Base-by-base conservation (phyloP, 2,113 vertebrate species). In the Gyps fulvus region DNA sequence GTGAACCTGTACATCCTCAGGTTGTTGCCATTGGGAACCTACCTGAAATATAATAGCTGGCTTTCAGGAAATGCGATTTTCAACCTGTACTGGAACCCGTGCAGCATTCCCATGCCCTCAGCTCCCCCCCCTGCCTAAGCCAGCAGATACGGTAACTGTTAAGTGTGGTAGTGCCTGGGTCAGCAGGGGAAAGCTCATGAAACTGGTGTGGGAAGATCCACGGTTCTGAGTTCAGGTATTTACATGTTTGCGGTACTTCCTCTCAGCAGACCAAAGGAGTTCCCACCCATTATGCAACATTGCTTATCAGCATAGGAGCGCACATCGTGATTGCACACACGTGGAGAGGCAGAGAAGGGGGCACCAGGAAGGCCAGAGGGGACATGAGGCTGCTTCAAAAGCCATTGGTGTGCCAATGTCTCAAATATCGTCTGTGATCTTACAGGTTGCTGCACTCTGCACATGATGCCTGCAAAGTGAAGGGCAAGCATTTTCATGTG, bases 381-480 rank as follows among this genome's bases (percentile, higher is more conserved):
- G 29, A 49, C 11, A 31, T 2, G 15, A 13, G 16, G 38, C 55
- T 42, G 7, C 34, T 38, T 40, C 80, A 17, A 34, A 82, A 49
- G 49, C 36, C 34, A 2, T 2, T 6, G 47, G 36, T 32, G 70
- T 71, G 47, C 19, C 47, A 6, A 0, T 0, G 2, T 45, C 63
- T n/a, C 69, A 58, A 0, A 34, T 19, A 16, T 6, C 0, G 1
- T 7, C 52, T 26, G 31, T 14, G 71, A 25, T 1, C 0, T 1
- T 31, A 72, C 23, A 22, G 62, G 65, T 62, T 49, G 65, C 50
- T 49, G 45, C 73, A 49, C 31, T 45, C 65, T 49, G 17, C 27
- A 4, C 7, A 1, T 1, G 43, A 22, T 7, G 54, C 76, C 58
- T 78, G 83, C 27, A 20, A 34, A 63, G 61, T 8, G 36, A 65